A percentile compares a stretch with the other conserved stretches of the same genome.
Evolutionary conservation across 2,797 vertebrate genomes (phyloP).

Genomic region (Catamblyrhynchus diadema): DNA sequence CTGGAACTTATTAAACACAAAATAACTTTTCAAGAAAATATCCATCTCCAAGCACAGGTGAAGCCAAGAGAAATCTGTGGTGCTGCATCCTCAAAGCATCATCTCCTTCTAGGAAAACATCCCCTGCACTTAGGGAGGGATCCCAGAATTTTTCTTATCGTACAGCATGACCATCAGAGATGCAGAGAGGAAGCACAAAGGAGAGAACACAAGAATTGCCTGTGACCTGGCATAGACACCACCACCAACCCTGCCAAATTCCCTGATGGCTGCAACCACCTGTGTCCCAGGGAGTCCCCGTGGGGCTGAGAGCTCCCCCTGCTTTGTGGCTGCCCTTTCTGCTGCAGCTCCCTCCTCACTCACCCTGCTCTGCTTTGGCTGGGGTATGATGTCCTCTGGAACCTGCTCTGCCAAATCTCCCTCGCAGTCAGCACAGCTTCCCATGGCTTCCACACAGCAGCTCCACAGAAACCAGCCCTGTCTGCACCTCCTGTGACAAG

Average conservation of each 20-base stretch:
- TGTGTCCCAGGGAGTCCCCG: fast-evolving
- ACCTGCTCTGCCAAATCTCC: fast-evolving
- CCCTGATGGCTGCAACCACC: fast-evolving
- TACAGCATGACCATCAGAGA: background rate
- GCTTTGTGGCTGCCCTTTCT: background rate
- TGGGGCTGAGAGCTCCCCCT: fast-evolving
- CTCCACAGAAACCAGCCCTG: background rate
- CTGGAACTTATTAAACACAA: background rate
- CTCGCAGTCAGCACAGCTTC: fast-evolving
- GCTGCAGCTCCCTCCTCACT: background rate
- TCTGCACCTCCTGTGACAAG: fast-evolving
- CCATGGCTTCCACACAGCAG: fast-evolving
- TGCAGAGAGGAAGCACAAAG: background rate
- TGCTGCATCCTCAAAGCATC: fast-evolving
- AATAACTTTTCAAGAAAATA: background rate
- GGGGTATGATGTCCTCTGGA: fast-evolving
- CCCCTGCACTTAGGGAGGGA: background rate
- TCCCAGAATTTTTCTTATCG: background rate
- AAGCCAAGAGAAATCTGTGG: background rate
- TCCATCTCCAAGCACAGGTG: background rate
- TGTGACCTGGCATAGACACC: fast-evolving
- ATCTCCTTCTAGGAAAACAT: background rate
- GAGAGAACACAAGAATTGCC: background rate
- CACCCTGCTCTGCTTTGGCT: fast-evolving
- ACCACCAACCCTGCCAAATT: fast-evolving